These are phyloP conservation scores for Chydorus sphaericus DNA, from an alignment of 2,888 invertebrate genomes.

Conservation along the genomic window DNA sequence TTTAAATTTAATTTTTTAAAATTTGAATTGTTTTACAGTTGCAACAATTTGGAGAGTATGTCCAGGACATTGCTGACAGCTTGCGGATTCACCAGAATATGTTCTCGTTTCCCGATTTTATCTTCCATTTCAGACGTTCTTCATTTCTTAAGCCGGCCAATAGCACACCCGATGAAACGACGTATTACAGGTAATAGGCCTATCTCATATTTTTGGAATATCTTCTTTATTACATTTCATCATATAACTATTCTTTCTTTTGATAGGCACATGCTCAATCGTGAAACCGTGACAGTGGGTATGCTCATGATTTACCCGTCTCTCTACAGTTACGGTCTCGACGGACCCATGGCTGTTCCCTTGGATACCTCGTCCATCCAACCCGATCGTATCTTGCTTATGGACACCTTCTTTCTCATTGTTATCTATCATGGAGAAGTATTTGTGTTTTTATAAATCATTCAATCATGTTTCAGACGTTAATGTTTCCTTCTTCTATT, in stretches of 20 bases:
- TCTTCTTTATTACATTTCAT: not conserved
- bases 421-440: conserved; percentile 98
- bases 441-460: conserved; percentile 21
- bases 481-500: conserved; percentile 20
- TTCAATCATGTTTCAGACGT: not conserved
- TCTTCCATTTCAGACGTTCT: conserved; percentile 95
- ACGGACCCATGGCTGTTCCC: conserved; percentile 91
- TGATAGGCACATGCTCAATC: conserved; percentile 82
- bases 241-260: not conserved
- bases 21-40: conserved; percentile 50
- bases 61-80: conserved; percentile 91
- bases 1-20: conserved; percentile 1
- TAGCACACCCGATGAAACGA: conserved; percentile 98
- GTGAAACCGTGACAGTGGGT: conserved; percentile 92
- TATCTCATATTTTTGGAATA: not conserved
- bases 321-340: conserved; percentile 95
- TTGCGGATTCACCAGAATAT: conserved; percentile 94
- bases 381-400: conserved; percentile 88
- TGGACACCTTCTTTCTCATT: conserved; percentile 99
- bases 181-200: conserved; percentile 66
- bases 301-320: conserved; percentile 99
- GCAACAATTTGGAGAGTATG: conserved; percentile 97
- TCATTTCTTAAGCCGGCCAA: conserved; percentile 99
- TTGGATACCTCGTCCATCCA: conserved; percentile 95
- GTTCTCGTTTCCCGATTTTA: conserved; percentile 96